Evolutionary conservation across 2,797 vertebrate species (phyloP).

Genomic region (Crocidura indochinensis): DNA sequence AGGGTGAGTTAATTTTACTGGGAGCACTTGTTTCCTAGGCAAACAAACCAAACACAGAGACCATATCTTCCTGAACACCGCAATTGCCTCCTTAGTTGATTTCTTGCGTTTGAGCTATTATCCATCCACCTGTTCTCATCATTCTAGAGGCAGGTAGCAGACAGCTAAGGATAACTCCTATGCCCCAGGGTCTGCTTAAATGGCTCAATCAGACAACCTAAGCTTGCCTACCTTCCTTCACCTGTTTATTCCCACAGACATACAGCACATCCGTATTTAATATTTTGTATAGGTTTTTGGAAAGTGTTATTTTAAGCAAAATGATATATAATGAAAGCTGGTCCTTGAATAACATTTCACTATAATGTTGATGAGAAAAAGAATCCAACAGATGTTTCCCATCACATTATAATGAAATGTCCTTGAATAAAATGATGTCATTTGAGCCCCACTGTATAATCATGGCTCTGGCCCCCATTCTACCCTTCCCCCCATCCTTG

Average conservation of each 20-base stretch:
- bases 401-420: not conserved
- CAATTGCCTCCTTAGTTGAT: not conserved
- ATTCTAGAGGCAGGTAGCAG: not conserved
- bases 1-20: not conserved
- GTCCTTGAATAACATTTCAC: not conserved
- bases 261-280: not conserved
- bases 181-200: not conserved
- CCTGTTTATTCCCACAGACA: conserved; percentile 2
- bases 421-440: not conserved
- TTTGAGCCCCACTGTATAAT: not conserved
- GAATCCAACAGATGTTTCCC: not conserved
- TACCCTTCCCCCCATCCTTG: rapidly evolving
- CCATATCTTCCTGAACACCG: too few species aligned
- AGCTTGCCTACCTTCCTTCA: not conserved
- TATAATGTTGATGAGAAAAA: not conserved
- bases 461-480: not conserved
- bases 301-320: not conserved
- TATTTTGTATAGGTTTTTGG: not conserved
- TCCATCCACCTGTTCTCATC: not conserved
- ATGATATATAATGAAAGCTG: not conserved
- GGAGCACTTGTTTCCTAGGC: not conserved
- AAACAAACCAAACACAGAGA: not conserved
- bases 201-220: not conserved
- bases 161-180: not conserved
- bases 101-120: not conserved